Base-by-base conservation (phyloP, 1,140 invertebrate species). In the Drosophila bocqueti region DNA sequence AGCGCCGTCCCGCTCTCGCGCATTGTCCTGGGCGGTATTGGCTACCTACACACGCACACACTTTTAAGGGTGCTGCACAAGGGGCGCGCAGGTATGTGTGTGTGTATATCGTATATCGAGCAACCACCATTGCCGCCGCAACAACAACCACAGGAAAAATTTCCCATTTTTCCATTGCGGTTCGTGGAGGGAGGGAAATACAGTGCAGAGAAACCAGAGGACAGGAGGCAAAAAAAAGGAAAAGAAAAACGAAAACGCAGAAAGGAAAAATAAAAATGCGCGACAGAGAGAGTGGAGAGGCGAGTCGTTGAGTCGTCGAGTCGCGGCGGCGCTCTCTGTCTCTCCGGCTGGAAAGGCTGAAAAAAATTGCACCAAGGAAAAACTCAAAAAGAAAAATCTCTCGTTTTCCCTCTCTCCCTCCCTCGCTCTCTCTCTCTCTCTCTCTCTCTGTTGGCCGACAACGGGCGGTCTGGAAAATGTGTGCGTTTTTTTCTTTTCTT, bases 111-210 rank as follows among this genome's bases (percentile, higher is more conserved):
- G 91, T 92, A 92, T 65, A 45, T 85, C 87, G 81, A 91, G 83
- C 90, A 91, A 92, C 91, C 91, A 92, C 91, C 91, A 92, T 92
- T 92, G 91, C 91, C 91, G 69, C 91, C 91, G 69, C 91, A 92
- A 91, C 91, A 92, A 92, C 91, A 92, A 90, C 91, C 87, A 91
- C 91, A 92, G 91, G 58, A 92, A 92, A 92, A 92, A 91, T 92
- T 92, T 92, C 91, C 91, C 91, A 92, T 92, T 92, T 92, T 92
- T 92, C 91, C 91, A 92, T 92, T 92, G 91, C 82, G 91, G 91
- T 79, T 69, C 55, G 68, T 46, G 68, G 71, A 40, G 54, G 54
- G 54, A 55, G 52, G 52, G 52, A 40, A 38, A 24, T 16, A 55
- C 54, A 55, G 34, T 8, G 54, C 54, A 57, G 36, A 26, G 54